Conservation (phyloP, 2,113 vertebrate species). For the Stigmatopora nigra region DNA sequence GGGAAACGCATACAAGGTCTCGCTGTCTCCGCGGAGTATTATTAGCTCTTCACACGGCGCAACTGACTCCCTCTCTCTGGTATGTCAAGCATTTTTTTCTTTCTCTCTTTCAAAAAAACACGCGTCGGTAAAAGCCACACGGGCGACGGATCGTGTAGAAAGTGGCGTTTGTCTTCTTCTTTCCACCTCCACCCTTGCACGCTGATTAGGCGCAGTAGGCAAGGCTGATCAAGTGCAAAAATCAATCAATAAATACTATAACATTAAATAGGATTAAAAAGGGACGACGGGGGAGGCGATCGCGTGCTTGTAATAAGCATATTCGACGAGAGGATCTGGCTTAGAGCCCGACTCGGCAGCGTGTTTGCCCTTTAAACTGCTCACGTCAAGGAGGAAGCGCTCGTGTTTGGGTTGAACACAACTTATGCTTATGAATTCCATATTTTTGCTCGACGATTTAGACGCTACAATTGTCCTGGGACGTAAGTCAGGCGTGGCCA, state of each 20-base stretch:
- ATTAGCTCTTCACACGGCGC: constrained; percentile 70
- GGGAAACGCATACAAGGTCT: constrained; percentile 64
- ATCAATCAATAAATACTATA: too few relatives aligned
- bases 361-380: constrained; percentile 58
- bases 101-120: constrained; percentile 46
- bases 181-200: neutral
- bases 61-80: constrained; percentile 67
- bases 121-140: constrained; percentile 25
- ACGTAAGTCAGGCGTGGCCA: constrained; percentile 37
- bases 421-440: neutral
- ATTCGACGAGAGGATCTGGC: constrained; percentile 58
- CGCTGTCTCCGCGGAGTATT: constrained; percentile 66
- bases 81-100: constrained; percentile 68
- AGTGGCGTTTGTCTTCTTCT: constrained; percentile 1
- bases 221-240: constrained; percentile 57
- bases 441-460: neutral
- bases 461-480: constrained; percentile 17
- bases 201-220: constrained; percentile 14
- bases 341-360: constrained; percentile 39
- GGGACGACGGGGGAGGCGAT: constrained; percentile 28
- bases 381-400: constrained; percentile 19
- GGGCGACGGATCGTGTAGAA: neutral
- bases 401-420: constrained; percentile 1
- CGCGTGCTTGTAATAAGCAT: constrained; percentile 54
- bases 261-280: constrained; percentile 24